A percentile compares a stretch with the other conserved stretches of the same genome.
These are phyloP conservation scores for Zaprionus nigranus DNA, from an alignment of 1,140 invertebrate genomes.

Conservation along the genomic window DNA sequence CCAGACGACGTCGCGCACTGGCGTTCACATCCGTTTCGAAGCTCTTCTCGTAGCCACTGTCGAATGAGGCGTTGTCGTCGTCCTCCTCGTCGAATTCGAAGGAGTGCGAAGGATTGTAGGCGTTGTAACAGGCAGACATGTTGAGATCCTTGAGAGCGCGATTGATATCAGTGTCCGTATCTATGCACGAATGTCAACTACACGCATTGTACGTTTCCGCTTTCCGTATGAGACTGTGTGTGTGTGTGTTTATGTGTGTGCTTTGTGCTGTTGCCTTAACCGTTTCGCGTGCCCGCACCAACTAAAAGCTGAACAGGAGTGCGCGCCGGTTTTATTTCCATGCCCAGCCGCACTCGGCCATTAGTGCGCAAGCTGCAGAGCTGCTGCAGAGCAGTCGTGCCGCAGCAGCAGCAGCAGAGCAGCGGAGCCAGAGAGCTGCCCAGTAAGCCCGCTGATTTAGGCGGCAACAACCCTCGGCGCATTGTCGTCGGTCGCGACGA, in stretches of 20 bases:
- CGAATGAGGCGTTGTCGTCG: constrained; percentile 88
- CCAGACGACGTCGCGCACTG: constrained; percentile 66
- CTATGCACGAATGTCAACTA: constrained; percentile 16
- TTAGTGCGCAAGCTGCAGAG: constrained; percentile 51
- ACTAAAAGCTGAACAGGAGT: constrained; percentile 76
- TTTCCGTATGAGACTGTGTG: constrained; percentile 26
- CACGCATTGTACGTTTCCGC: constrained; percentile 41
- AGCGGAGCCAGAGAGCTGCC: constrained; percentile 29
- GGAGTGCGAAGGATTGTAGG: constrained; percentile 75
- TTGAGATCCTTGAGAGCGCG: constrained; percentile 18
- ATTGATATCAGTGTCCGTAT: constrained; percentile 5
- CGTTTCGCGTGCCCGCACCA: constrained; percentile 79
- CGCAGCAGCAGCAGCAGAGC: constrained; percentile 2
- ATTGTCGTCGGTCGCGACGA: constrained; percentile 81
- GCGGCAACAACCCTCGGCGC: constrained; percentile 78
- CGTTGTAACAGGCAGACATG: constrained; percentile 82
- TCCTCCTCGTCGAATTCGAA: constrained; percentile 88
- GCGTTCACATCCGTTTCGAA: constrained; percentile 84
- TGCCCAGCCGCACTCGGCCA: constrained; percentile 49
- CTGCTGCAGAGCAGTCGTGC: constrained; percentile 24
- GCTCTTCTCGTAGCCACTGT: constrained; percentile 89
- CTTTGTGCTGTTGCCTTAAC: constrained; percentile 45
- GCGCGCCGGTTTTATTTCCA: constrained; percentile 77
- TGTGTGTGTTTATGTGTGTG: constrained; percentile 26
- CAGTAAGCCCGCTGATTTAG: constrained; percentile 75